Evolutionary conservation across 2,113 vertebrate species (phyloP).

Genomic region (Cryptotis parvus): DNA sequence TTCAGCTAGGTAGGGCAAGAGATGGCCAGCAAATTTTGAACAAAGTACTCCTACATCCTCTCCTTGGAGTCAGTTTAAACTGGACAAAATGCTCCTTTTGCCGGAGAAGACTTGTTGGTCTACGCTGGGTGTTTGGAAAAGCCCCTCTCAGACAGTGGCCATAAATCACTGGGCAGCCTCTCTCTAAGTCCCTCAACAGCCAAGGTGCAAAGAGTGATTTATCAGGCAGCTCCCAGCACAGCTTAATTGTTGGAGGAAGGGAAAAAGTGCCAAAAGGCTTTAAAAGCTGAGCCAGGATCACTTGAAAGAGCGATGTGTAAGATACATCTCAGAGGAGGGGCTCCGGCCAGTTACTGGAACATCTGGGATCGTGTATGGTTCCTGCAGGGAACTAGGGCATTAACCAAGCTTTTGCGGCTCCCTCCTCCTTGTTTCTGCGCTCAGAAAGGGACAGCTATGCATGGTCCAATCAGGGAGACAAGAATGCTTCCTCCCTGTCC

Average conservation of each 20-base stretch:
- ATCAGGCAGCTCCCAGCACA: constrained; percentile 65
- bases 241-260: constrained; percentile 39
- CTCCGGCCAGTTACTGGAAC: neutral
- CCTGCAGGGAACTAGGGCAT: constrained; percentile 79
- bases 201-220: constrained; percentile 67
- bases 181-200: constrained; percentile 43
- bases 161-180: constrained; percentile 69
- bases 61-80: neutral
- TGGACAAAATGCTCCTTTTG: neutral
- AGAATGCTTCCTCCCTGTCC: constrained; percentile 64
- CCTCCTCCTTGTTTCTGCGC: constrained; percentile 73
- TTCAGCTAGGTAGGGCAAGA: neutral
- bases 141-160: constrained; percentile 59
- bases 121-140: constrained; percentile 35
- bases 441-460: constrained; percentile 77
- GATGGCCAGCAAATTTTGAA: neutral
- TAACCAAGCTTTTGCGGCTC: constrained; percentile 74
- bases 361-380: neutral
- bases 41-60: neutral
- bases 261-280: constrained; percentile 58
- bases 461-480: constrained; percentile 72
- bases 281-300: constrained; percentile 74
- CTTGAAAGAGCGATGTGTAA: constrained; percentile 47
- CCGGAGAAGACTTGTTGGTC: neutral
- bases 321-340: constrained; percentile 52